A percentile compares a stretch with the other conserved stretches of the same genome.
Evolutionary conservation across 2,113 vertebrate species (phyloP).

Genomic region (Phyllostomus discolor): DNA sequence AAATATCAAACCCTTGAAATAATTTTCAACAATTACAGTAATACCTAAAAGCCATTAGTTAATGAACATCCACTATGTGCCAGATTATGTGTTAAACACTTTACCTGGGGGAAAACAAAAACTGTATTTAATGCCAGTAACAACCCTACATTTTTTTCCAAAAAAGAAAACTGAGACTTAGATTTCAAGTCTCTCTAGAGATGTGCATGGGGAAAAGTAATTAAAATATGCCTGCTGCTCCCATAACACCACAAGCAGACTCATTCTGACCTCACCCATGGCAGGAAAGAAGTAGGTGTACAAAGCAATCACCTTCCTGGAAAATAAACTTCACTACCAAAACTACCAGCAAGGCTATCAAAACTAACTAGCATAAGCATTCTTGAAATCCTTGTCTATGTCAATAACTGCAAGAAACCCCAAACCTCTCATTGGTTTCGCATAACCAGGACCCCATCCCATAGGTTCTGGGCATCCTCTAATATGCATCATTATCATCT

Average conservation of each 20-base stretch:
- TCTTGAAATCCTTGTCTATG: not conserved
- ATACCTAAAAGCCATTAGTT: not conserved
- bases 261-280: not conserved
- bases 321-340: not conserved
- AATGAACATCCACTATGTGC: not conserved
- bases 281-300: not conserved
- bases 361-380: not conserved
- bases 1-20: not conserved
- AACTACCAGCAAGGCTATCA: not conserved
- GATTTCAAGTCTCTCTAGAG: not conserved
- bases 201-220: not conserved
- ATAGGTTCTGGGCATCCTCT: not conserved
- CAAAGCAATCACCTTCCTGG: not conserved
- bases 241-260: not conserved
- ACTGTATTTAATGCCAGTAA: not conserved
- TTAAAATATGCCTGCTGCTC: not conserved
- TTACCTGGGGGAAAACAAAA: not conserved
- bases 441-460: not conserved
- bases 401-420: not conserved
- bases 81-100: not conserved
- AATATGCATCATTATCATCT: not conserved
- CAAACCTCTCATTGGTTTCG: not conserved
- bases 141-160: not conserved
- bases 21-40: not conserved
- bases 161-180: not conserved